phyloP scores from a whole-genome alignment of 2,888 invertebrate genomes.

The Drosophila sordidapex region DNA sequence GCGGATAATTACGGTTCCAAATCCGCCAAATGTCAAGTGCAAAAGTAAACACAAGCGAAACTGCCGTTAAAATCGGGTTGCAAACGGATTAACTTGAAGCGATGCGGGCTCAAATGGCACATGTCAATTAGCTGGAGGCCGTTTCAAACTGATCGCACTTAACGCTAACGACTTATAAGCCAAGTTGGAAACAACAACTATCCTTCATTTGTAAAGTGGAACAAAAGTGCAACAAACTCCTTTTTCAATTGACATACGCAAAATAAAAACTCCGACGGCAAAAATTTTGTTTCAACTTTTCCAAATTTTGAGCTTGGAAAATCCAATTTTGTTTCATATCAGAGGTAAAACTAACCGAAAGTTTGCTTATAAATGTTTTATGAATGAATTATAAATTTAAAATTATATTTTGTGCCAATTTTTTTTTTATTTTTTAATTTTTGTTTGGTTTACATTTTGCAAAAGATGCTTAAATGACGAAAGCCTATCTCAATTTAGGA shows the following conservation, averaged over 20 bases:
- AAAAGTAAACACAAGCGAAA: slow-evolving; percentile 18
- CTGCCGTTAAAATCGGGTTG: slow-evolving; percentile 45
- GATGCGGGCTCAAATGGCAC: slow-evolving; percentile 38
- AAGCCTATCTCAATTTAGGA: not conserved
- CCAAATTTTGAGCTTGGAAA: not conserved
- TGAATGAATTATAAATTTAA: not conserved
- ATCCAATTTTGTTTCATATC: not conserved
- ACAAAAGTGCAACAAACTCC: not conserved
- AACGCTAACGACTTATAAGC: slow-evolving; percentile 13
- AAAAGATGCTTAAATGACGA: not conserved
- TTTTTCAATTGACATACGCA: slow-evolving; percentile 21
- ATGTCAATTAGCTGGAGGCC: slow-evolving; percentile 48
- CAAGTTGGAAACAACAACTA: slow-evolving; percentile 8
- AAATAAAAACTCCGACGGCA: slow-evolving; percentile 59
- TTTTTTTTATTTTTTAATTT: not conserved
- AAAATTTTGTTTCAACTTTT: slow-evolving; percentile 27
- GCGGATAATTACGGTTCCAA: slow-evolving; percentile 58
- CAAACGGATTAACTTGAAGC: slow-evolving; percentile 57
- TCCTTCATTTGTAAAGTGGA: slow-evolving; percentile 42
- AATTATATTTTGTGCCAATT: not conserved
- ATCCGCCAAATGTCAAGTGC: slow-evolving; percentile 52
- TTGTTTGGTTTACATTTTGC: not conserved
- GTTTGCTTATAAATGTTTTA: not conserved
- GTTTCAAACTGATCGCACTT: slow-evolving; percentile 24
- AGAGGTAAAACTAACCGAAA: slow-evolving; percentile 31